Conservation (phyloP, 2,888 invertebrate genomes). For the Perizoma flavofasciatum region DNA sequence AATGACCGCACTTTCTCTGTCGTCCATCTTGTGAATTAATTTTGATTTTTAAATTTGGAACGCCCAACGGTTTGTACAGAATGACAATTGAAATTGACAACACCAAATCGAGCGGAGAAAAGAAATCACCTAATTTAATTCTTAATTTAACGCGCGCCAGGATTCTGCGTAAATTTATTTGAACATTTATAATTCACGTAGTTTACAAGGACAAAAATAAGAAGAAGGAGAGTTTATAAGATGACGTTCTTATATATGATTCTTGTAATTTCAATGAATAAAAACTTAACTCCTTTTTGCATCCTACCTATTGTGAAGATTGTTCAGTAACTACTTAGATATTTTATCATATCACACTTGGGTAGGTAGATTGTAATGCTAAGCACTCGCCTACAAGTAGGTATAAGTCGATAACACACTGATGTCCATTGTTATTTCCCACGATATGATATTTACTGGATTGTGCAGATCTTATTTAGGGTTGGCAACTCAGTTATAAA, state of each 20-base stretch:
- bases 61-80: conserved; percentile 52
- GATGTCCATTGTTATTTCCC: conserved; percentile 32
- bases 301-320: no score
- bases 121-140: conserved; percentile 12
- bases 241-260: no score
- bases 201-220: no score
- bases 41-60: conserved; percentile 73
- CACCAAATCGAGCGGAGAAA: conserved; percentile 7
- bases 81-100: conserved; percentile 39
- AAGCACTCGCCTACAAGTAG: no score
- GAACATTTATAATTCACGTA: no score
- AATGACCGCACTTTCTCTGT: conserved; percentile 82
- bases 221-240: no score
- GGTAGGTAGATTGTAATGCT: no score
- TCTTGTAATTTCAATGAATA: no score
- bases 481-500: conserved; percentile 21
- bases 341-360: no score
- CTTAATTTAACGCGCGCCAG: background rate
- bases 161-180: no score
- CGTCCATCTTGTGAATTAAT: conserved; percentile 67
- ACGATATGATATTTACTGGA: conserved; percentile 40
- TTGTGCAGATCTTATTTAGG: conserved; percentile 39
- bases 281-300: no score
- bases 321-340: no score
- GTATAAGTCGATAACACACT: conserved; percentile 10